Conservation (phyloP, 2,888 invertebrate species). For the Eristalinus sepulchralis region DNA sequence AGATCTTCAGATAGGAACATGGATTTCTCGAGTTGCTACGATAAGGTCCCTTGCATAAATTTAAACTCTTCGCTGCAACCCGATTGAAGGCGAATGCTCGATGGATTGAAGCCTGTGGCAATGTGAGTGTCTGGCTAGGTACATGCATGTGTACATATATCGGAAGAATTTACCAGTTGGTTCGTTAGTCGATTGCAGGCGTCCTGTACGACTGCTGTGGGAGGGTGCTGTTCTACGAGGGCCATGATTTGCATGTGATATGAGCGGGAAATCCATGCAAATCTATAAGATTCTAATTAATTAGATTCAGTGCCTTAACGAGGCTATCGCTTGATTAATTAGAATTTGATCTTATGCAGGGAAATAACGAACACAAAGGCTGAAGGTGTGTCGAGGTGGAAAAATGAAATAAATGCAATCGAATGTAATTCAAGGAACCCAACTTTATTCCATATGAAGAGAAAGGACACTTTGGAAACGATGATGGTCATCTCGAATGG, state of each 20-base stretch:
- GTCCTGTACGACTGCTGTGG: neutral
- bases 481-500: too few species aligned
- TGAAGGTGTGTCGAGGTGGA: neutral
- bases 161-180: constrained; percentile 28
- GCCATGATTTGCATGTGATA: neutral
- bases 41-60: constrained; percentile 41
- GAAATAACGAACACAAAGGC: neutral
- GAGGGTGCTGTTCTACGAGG: neutral
- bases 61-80: constrained; percentile 12
- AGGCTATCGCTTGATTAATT: neutral
- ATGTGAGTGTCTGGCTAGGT: neutral
- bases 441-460: neutral
- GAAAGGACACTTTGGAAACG: too few species aligned
- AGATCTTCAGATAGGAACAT: constrained; percentile 44
- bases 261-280: neutral
- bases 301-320: neutral
- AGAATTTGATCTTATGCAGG: neutral
- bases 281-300: constrained; percentile 18
- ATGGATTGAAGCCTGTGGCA: constrained; percentile 15
- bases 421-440: neutral
- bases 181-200: constrained; percentile 11
- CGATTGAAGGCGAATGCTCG: constrained; percentile 16
- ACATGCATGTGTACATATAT: constrained; percentile 3
- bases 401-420: neutral
- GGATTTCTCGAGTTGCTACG: constrained; percentile 19